These are phyloP conservation scores for Turnix velox DNA, from an alignment of 2,113 vertebrate species.

Conservation along the genomic window DNA sequence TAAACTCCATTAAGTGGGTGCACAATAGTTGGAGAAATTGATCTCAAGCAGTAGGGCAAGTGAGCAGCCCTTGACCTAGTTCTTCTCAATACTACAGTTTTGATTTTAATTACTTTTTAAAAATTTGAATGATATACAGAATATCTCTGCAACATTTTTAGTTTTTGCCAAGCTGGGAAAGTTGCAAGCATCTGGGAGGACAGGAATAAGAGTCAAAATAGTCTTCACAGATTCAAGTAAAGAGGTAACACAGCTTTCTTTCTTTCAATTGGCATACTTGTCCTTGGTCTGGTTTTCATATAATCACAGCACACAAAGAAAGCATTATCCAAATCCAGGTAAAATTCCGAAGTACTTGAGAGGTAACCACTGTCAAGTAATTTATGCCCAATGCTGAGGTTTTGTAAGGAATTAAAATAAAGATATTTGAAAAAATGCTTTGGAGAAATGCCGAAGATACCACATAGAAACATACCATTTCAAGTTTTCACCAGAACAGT, in stretches of 20 bases:
- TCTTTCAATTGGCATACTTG: not conserved
- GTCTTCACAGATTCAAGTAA: not conserved
- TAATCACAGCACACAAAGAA: not conserved
- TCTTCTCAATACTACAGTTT: not conserved
- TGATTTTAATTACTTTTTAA: not conserved
- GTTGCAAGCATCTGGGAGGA: not conserved
- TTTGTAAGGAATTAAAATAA: not conserved
- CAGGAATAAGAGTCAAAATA: not conserved
- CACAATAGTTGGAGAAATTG: not conserved
- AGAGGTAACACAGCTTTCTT: not conserved
- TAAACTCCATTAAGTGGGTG: not conserved
- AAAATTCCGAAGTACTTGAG: not conserved
- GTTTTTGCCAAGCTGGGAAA: not conserved
- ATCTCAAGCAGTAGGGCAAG: not conserved
- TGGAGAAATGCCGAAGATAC: not conserved
- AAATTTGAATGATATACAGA: not conserved
- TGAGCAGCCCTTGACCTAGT: not conserved
- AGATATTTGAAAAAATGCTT: not conserved
- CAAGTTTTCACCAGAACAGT: not conserved
- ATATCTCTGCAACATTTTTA: not conserved
- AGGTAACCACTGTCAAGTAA: not conserved
- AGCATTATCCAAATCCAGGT: not conserved
- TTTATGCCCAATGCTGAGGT: not conserved
- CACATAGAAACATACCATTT: not conserved
- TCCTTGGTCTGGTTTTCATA: not conserved